phyloP scores from a whole-genome alignment of 2,888 invertebrate species.

The Dryomyza anilis region DNA sequence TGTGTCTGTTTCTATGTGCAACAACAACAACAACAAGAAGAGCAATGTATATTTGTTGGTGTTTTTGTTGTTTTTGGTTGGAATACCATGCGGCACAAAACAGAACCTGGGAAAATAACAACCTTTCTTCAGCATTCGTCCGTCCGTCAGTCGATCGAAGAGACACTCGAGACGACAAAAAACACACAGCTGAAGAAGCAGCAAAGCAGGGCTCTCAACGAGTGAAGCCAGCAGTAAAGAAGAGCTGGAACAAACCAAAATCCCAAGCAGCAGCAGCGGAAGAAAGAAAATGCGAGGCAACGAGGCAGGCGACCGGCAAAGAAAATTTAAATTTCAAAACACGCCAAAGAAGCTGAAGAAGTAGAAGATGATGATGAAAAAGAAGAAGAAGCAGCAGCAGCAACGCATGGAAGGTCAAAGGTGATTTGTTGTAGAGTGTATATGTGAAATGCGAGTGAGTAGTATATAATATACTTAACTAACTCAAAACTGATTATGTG shows the following conservation, averaged over 20 bases:
- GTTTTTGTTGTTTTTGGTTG: slow-evolving; percentile 1
- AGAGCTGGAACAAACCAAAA: background rate
- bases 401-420: slow-evolving; percentile 22
- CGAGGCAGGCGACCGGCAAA: background rate
- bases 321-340: background rate
- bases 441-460: background rate
- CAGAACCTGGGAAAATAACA: background rate
- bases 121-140: background rate
- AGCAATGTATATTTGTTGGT: slow-evolving; percentile 5
- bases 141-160: no score
- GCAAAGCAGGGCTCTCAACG: background rate
- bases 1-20: background rate
- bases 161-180: slow-evolving; percentile 7
- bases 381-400: background rate
- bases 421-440: slow-evolving; percentile 13
- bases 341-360: background rate
- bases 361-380: background rate
- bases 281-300: no score
- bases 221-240: background rate
- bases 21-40: no score
- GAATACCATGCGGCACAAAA: background rate
- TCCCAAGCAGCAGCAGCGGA: no score
- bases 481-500: no score
- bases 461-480: no score
- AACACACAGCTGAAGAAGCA: background rate